A percentile compares a stretch with the other conserved stretches of the same genome.
Conservation (phyloP, 2,113 vertebrate genomes). For the Microtus montanus region DNA sequence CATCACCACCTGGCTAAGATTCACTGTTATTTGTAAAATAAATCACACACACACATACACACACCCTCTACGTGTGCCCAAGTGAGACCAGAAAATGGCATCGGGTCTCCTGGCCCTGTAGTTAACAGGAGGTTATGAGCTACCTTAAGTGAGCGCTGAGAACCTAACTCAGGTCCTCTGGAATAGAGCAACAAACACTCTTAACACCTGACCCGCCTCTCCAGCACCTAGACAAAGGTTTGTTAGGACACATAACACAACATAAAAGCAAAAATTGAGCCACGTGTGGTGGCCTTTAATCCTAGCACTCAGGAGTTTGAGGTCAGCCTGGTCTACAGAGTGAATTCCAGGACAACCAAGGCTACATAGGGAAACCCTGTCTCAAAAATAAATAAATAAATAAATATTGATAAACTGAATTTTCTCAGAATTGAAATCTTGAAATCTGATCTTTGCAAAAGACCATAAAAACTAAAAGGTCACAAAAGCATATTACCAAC, state of each 20-base stretch:
- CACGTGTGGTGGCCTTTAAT: background rate
- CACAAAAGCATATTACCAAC: background rate
- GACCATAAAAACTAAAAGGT: background rate
- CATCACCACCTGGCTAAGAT: background rate
- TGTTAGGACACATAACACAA: slow-evolving; percentile 40
- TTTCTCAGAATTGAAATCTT: slow-evolving; percentile 16
- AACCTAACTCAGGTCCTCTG: background rate
- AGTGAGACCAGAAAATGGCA: no score
- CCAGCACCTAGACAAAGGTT: background rate
- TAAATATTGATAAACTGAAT: background rate
- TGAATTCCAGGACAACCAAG: background rate
- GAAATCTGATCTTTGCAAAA: background rate
- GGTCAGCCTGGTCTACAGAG: background rate
- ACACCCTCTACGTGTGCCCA: background rate
- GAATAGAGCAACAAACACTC: background rate
- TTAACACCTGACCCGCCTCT: background rate
- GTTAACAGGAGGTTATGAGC: no score
- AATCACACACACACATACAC: background rate
- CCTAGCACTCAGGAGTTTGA: background rate
- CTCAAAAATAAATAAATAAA: background rate
- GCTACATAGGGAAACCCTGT: background rate
- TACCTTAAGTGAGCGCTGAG: background rate
- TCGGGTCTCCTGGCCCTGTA: background rate
- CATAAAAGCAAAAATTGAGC: background rate
- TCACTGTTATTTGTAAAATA: background rate